phyloP scores from a whole-genome alignment of 2,888 invertebrate genomes.

The Lochmaea crataegi region DNA sequence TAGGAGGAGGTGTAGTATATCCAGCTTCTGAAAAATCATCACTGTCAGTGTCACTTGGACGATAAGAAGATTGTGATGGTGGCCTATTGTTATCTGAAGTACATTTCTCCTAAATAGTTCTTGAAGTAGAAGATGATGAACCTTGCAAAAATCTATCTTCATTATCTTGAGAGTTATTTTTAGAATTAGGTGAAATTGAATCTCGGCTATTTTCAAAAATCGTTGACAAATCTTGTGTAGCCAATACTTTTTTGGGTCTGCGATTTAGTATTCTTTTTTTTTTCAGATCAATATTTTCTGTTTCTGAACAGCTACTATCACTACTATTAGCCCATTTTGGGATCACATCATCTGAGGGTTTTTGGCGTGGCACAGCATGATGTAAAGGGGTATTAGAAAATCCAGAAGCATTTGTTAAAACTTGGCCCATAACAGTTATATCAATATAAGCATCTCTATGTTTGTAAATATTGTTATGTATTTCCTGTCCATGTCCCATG shows the following conservation, averaged over 20 bases:
- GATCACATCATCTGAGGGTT: too few species aligned
- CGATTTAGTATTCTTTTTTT: not conserved
- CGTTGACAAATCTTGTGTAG: not conserved
- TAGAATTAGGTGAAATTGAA: not conserved
- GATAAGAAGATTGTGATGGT: not conserved
- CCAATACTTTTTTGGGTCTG: not conserved
- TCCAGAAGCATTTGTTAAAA: not conserved
- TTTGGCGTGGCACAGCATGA: not conserved
- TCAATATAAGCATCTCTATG: conserved; percentile 27
- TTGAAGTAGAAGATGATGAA: not conserved
- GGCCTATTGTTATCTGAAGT: too few species aligned
- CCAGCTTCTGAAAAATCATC: too few species aligned
- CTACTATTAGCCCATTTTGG: too few species aligned
- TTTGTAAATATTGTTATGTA: conserved; percentile 35
- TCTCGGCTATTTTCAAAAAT: not conserved
- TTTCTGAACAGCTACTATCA: not conserved
- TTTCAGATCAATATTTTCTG: not conserved
- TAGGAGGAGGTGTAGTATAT: too few species aligned
- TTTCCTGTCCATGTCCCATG: conserved; percentile 31
- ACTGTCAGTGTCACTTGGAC: too few species aligned
- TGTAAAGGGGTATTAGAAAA: not conserved
- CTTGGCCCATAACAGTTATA: conserved; percentile 17
- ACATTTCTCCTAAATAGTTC: not conserved
- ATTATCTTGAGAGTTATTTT: not conserved
- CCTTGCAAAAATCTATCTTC: not conserved